phyloP scores from a whole-genome alignment of 2,888 invertebrate genomes.

The Erebia palarica region DNA sequence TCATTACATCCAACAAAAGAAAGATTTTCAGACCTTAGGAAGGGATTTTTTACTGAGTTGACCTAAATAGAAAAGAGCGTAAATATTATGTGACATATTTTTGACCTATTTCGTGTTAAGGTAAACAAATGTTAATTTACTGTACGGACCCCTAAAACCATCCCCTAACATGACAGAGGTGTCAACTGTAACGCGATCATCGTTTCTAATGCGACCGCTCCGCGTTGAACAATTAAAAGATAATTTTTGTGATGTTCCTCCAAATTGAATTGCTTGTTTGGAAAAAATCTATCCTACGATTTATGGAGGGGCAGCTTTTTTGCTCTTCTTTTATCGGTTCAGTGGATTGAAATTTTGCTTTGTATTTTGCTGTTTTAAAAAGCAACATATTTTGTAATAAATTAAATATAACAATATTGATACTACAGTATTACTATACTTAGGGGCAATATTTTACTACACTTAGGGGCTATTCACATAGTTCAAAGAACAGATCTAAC shows the following conservation, averaged over 20 bases:
- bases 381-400: background rate
- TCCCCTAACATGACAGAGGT: constrained; percentile 49
- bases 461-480: too few species aligned
- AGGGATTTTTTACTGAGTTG: too few species aligned
- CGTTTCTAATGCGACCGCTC: constrained; percentile 43
- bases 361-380: background rate
- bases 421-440: too few species aligned
- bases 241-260: constrained; percentile 51
- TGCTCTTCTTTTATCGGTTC: constrained; percentile 38
- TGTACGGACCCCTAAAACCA: constrained; percentile 34
- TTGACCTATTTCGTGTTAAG: background rate
- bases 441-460: too few species aligned
- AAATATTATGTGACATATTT: too few species aligned
- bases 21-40: too few species aligned
- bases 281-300: constrained; percentile 45
- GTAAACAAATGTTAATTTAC: background rate
- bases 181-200: constrained; percentile 53
- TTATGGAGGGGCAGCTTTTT: constrained; percentile 40
- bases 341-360: constrained; percentile 20
- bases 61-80: too few species aligned
- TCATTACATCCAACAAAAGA: too few species aligned
- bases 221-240: constrained; percentile 51
- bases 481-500: too few species aligned
- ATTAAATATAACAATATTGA: too few species aligned
- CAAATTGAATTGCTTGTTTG: constrained; percentile 42